Conservation (phyloP, 2,797 vertebrate species). For the Thalassophryne amazonica region DNA sequence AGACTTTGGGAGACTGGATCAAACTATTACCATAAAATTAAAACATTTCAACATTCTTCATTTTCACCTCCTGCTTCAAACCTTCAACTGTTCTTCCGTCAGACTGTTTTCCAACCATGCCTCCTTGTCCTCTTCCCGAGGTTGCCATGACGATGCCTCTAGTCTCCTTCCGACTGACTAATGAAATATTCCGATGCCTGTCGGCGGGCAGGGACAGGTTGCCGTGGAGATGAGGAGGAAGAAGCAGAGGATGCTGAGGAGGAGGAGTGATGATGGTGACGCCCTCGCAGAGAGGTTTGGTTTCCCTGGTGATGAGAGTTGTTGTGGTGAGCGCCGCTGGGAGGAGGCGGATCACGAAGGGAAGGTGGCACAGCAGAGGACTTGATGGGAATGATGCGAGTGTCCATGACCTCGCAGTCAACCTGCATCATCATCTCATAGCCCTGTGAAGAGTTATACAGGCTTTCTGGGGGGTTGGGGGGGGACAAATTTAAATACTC, state of each 20-base stretch:
- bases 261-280: constrained; percentile 54
- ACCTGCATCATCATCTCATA: constrained; percentile 98
- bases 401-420: constrained; percentile 94
- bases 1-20: too few species aligned
- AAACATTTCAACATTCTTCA: too few species aligned
- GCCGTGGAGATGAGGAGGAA: constrained; percentile 10
- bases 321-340: constrained; percentile 57
- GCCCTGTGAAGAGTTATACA: constrained; percentile 80
- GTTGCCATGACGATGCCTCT: not conserved
- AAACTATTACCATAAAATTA: too few species aligned
- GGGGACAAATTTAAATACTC: too few species aligned
- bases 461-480: constrained; percentile 75
- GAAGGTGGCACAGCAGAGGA: constrained; percentile 87
- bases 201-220: constrained; percentile 43
- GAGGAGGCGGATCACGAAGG: constrained; percentile 69
- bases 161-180: constrained; percentile 69
- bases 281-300: constrained; percentile 68
- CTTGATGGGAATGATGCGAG: constrained; percentile 89
- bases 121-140: not conserved
- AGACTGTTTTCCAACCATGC: too few species aligned
- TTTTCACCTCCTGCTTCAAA: too few species aligned
- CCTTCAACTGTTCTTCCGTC: not conserved
- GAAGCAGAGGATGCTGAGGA: not conserved
- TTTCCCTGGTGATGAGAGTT: constrained; percentile 65
- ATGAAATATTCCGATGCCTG: constrained; percentile 55